Evolutionary conservation across 2,113 vertebrate species (phyloP), one percentile per base, ranked within the genome.

Genomic region (Pitta sordida): DNA sequence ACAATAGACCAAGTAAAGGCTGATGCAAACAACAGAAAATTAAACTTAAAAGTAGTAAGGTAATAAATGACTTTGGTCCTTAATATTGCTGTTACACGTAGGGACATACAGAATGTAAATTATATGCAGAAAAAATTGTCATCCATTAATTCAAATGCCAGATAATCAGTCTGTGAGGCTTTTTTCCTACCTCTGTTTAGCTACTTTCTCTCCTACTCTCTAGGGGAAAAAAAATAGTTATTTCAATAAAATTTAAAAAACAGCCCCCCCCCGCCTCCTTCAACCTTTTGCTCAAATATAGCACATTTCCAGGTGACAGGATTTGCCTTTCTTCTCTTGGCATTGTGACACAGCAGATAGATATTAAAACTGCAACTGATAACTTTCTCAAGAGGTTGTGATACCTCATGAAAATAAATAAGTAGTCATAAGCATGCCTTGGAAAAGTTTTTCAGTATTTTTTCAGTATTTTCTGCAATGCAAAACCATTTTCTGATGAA

Each of bases 401-500:
- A 64, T 78, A 81, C 71, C n/a, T 71, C 65, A 75, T 34, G 60
- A 88, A 91, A 78, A 78, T 26, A 87, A 77, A 36, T 56, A 46
- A 77, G 55, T 17, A 81, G 52, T 76, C 51, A 13, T 62, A 68
- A 75, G 19, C 39, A 78, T 48, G 30, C 37, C 36, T 70, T 62
- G 41, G 26, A 87, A 68, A 27, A 37, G 17, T 19, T 44, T 46
- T 46, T 21, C 44, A 46, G 21, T 60, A 29, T 27, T 55, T 83
- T 67, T 27, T 48, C n/a, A 43, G 17, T n/a, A 30, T 86, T 86
- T 90, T 67, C 48, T 81, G 37, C 30, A 51, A 20, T n/a, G 67
- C 8, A 84, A 88, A 90, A 17, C 3, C n/a, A 78, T 24, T 16
- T 43, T 52, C 24, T 94, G 11, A 21, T 67, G 19, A 67, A 9